phyloP scores from a whole-genome alignment of 2,797 vertebrate genomes.

The Eupleurogrammus muticus region DNA sequence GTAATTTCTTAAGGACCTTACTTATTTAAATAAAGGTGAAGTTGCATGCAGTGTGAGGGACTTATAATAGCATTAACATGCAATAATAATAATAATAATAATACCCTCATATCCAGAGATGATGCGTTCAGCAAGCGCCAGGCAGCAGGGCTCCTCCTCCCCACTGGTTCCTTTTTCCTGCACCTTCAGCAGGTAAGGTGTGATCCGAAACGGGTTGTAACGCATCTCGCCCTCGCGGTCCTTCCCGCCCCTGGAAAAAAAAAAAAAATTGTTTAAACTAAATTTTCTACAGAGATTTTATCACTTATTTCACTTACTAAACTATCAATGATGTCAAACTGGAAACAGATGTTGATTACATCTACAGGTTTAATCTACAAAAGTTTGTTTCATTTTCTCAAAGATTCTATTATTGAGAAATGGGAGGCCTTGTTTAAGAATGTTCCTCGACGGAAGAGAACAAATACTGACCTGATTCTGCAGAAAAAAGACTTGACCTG shows the following conservation, averaged over 20 bases:
- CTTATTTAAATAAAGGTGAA: background rate
- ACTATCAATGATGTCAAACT: background rate
- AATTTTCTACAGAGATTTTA: background rate
- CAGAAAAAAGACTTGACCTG: constrained; percentile 94
- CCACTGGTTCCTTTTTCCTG: constrained; percentile 65
- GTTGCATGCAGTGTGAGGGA: background rate
- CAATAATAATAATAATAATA: constrained; percentile 7
- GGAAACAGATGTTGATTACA: background rate
- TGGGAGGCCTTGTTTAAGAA: background rate
- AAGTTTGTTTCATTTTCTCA: background rate
- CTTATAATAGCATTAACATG: too few species aligned
- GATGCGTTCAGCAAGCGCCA: constrained; percentile 89
- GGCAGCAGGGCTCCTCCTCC: constrained; percentile 87
- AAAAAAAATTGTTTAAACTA: constrained; percentile 33
- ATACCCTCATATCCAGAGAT: constrained; percentile 94
- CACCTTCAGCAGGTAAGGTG: constrained; percentile 88
- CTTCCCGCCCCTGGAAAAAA: constrained; percentile 84
- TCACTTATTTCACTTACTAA: background rate
- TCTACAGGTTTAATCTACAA: background rate
- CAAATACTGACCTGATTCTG: constrained; percentile 88
- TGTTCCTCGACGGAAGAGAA: constrained; percentile 43
- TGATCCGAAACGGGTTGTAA: constrained; percentile 89
- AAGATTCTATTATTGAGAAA: background rate
- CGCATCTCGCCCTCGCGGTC: constrained; percentile 82
- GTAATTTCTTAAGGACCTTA: too few species aligned